These are phyloP conservation scores for Seriola rivoliana DNA, from an alignment of 2,113 vertebrate genomes.

Conservation along the genomic window DNA sequence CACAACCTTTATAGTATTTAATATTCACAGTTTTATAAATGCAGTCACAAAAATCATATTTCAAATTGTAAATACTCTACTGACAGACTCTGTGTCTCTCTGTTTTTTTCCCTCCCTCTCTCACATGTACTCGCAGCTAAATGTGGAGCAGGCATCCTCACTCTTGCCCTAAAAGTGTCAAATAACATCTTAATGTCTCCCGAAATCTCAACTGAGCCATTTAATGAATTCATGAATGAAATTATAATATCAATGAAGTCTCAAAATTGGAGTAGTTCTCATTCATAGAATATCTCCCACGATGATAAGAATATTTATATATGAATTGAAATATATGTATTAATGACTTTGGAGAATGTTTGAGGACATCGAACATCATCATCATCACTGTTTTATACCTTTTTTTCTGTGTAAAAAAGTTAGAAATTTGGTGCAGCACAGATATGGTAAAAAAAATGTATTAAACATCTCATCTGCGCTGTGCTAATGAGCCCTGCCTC, in stretches of 20 bases:
- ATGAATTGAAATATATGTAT: neutral
- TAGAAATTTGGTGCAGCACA: neutral
- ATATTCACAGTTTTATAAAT: slow-evolving; percentile 5
- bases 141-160: slow-evolving; percentile 32
- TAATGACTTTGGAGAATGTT: neutral
- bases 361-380: neutral
- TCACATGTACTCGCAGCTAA: slow-evolving; percentile 26
- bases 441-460: neutral
- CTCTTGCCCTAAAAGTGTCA: slow-evolving; percentile 67
- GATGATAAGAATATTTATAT: neutral
- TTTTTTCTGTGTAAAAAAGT: slow-evolving; percentile 5
- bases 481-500: slow-evolving; percentile 21
- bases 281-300: slow-evolving; percentile 26
- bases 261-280: slow-evolving; percentile 19
- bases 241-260: slow-evolving; percentile 38
- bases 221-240: slow-evolving; percentile 60
- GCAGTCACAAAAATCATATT: slow-evolving; percentile 3
- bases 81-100: slow-evolving; percentile 12
- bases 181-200: slow-evolving; percentile 50
- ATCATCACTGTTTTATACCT: neutral
- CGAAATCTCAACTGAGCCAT: slow-evolving; percentile 39
- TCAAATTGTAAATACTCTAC: slow-evolving; percentile 9
- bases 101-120: neutral
- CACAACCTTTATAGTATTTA: neutral
- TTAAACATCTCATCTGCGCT: neutral